Evolutionary conservation across 1,140 invertebrate genomes (phyloP), one percentile per base, ranked within the genome.

Genomic region (Acyrthosiphon pisum): DNA sequence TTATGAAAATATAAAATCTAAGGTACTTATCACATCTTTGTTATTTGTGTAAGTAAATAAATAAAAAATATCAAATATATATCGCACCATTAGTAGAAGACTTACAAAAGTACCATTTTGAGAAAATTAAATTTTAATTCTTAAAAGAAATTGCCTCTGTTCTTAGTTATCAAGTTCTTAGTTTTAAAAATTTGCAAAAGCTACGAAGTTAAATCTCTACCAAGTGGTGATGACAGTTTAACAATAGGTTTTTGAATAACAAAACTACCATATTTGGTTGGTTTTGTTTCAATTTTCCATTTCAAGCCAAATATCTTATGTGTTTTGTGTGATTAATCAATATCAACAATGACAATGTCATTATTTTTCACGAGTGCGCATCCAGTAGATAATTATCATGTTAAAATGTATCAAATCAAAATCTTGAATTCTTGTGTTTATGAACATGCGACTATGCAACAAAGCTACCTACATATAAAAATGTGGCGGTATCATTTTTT

Each of bases 51-150:
- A 50, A 14, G 14, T 50, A 50, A 18, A 50, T 14, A 18, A 18
- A 50, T 50, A 18, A 18, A 2, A 50, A 50, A 18, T 50, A 50
- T 50, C 18, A 18, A 50, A 18, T 50, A 50, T 50, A 50, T 50
- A 50, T 50, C 14, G 48, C 14, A 50, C 0, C 14, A 50, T 41
- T 83, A 35, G 35, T 41, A 41, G 8, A 37, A 37, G 6, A n/a
- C 41, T 30, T 23, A 46, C 30, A 44, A 86, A 86, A 86, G 0
- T 30, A 60, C 20, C 30, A 9, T 44, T 86, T 14, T 86, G 41
- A 46, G 9, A 86, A 86, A 86, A 86, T 86, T 44, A 41, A 86
- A 86, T 84, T n/a, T n/a, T n/a, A n/a, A n/a, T n/a, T n/a, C n/a
- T n/a, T n/a, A n/a, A n/a, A n/a, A n/a, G 44, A 84, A 84, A 84